Percentiles rank a stretch among this genome's conserved stretches.
Conservation (phyloP, 2,888 invertebrate species). For the Yponomeuta evonymella region DNA sequence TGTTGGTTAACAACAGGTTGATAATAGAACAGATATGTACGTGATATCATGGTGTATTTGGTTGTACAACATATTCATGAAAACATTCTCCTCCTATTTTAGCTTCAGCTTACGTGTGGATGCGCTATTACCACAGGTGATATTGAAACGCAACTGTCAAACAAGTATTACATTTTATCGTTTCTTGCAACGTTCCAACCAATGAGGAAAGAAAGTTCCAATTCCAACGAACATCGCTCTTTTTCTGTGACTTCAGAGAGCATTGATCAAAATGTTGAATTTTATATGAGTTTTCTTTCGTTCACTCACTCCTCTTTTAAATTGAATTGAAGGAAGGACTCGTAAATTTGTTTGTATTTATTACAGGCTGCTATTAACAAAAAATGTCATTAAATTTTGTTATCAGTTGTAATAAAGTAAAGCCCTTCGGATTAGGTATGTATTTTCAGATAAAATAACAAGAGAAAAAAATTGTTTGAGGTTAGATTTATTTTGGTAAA, state of each 20-base stretch:
- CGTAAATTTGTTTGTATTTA: background rate
- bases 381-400: conserved; percentile 3
- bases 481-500: conserved; percentile 4
- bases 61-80: no score
- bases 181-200: background rate
- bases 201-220: no score
- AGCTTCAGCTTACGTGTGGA: no score
- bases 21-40: no score
- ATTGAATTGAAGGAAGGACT: no score
- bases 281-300: background rate
- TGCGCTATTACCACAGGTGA: background rate
- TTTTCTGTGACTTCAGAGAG: background rate
- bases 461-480: conserved; percentile 16
- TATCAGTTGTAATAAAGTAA: background rate
- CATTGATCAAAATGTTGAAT: background rate
- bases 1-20: no score
- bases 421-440: conserved; percentile 3
- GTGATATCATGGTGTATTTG: no score
- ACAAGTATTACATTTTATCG: background rate
- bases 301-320: no score
- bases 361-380: background rate
- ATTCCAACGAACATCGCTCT: background rate
- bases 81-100: no score
- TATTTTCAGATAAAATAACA: background rate
- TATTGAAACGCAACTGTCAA: background rate